These are phyloP conservation scores for Dasyprocta punctata DNA, from an alignment of 2,113 vertebrate genomes.

Conservation along the genomic window DNA sequence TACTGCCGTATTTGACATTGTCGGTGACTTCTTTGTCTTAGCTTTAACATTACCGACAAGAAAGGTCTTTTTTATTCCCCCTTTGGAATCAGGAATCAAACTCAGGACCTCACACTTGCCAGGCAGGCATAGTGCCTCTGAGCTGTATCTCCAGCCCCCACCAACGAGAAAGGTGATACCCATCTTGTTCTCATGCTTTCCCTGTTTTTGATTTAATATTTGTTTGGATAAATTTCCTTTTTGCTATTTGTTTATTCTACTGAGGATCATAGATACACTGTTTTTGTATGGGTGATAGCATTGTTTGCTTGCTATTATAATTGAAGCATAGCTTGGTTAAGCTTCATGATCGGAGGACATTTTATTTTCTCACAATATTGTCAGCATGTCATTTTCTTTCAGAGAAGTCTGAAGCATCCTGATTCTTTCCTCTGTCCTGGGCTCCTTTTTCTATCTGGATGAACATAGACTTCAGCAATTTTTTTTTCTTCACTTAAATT, in stretches of 20 bases:
- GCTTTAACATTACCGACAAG: background rate
- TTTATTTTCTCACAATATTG: constrained; percentile 29
- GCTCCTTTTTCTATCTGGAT: background rate
- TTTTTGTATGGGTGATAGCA: background rate
- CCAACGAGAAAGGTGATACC: background rate
- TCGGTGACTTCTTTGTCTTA: background rate
- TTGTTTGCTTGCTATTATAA: background rate
- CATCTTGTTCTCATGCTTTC: background rate
- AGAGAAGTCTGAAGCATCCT: background rate
- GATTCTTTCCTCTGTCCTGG: background rate
- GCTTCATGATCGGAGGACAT: background rate
- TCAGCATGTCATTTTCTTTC: background rate
- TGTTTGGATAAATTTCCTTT: background rate
- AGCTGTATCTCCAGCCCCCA: no score
- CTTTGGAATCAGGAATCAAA: no score
- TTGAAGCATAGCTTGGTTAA: background rate
- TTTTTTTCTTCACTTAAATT: background rate
- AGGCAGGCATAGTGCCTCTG: no score
- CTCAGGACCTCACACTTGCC: no score
- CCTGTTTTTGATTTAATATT: constrained; percentile 4
- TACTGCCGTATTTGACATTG: background rate
- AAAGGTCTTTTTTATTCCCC: background rate
- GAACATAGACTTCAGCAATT: background rate
- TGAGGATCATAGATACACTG: background rate
- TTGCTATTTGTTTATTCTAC: background rate